Percentiles rank a stretch among this genome's conserved stretches.
These are phyloP conservation scores for Nestor notabilis DNA, from an alignment of 2,113 vertebrate species.

Conservation along the genomic window DNA sequence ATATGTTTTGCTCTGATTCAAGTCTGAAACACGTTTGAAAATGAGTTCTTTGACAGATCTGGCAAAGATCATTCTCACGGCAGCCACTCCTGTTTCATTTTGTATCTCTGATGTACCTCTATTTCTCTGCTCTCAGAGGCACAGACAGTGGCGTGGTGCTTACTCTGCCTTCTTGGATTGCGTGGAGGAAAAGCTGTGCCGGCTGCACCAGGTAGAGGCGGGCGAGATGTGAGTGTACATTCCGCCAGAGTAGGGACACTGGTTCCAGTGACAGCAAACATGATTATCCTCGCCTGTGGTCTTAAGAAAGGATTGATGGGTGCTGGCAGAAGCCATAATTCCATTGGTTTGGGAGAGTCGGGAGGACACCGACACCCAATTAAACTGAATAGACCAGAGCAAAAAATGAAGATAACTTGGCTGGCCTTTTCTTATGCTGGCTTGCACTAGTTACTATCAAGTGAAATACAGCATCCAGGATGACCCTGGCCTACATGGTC, in stretches of 20 bases:
- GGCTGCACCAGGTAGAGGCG: slow-evolving; percentile 30
- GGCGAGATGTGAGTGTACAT: neutral
- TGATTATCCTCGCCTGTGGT: neutral
- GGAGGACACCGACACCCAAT: neutral
- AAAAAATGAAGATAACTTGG: neutral
- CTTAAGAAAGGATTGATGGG: neutral
- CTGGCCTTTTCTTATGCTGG: neutral
- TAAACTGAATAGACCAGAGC: neutral
- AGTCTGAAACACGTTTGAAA: neutral
- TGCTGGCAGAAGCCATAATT: neutral
- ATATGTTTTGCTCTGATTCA: neutral
- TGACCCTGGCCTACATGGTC: neutral
- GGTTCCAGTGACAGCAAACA: neutral
- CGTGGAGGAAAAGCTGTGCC: slow-evolving; percentile 71
- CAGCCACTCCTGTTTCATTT: neutral
- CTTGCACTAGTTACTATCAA: neutral
- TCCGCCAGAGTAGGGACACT: neutral
- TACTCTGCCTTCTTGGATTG: slow-evolving; percentile 67
- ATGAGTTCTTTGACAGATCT: neutral
- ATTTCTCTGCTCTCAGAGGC: slow-evolving; percentile 53
- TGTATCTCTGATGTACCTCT: neutral
- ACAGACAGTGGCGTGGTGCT: slow-evolving; percentile 17
- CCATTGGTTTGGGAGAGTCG: neutral
- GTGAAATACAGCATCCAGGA: neutral
- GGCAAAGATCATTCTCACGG: neutral